Base-by-base conservation (phyloP, 30 jellyfish, hydroid and myxozoan genomes). In the Turritopsis dohrnii region DNA sequence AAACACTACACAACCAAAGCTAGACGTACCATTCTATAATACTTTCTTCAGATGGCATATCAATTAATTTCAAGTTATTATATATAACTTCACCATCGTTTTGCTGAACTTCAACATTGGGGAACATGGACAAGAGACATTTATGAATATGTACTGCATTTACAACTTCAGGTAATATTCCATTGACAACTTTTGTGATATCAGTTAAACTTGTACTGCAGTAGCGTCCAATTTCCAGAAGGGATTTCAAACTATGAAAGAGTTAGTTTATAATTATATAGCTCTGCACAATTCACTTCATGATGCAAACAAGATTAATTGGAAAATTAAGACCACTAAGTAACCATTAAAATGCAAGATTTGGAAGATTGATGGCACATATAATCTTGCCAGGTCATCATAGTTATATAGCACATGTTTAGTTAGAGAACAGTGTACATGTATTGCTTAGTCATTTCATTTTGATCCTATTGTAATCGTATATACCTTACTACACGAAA, bases 171-270 rank as follows among this genome's bases (percentile, higher is more conserved):
- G 83, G 83, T 22, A 24, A 23, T 22, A 0, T 23, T 74, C 24
- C 83, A 74, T 74, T 74, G 53, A 74, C 65, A 26, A 74, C 83
- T 30, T 1, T 26, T 9, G 83, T 74, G 53, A 74, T 74, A 74
- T 74, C 65, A 29, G 65, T 24, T 26, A 74, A 52, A 24, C 83
- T 74, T 30, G 28, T 71, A 74, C 83, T 74, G 83, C 60, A n/a
- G 13, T 71, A 72, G 13, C 24, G 54, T 23, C 24, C 41, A 22
- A 74, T 21, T 74, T 74, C 83, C 72, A 74, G 65, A 74, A 74
- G 54, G 41, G 83, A 26, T 74, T 74, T 74, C 53, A 74, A n/a
- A 17, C 83, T 74, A 74, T 24, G 13, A 24, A 24, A 74, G 21
- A 74, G 24, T 23, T 19, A 69, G 13, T n/a, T n/a, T n/a, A n/a